Evolutionary conservation across 2,888 invertebrate genomes (phyloP), one percentile per base, ranked within the genome.

Genomic region (Augiades crinisus): DNA sequence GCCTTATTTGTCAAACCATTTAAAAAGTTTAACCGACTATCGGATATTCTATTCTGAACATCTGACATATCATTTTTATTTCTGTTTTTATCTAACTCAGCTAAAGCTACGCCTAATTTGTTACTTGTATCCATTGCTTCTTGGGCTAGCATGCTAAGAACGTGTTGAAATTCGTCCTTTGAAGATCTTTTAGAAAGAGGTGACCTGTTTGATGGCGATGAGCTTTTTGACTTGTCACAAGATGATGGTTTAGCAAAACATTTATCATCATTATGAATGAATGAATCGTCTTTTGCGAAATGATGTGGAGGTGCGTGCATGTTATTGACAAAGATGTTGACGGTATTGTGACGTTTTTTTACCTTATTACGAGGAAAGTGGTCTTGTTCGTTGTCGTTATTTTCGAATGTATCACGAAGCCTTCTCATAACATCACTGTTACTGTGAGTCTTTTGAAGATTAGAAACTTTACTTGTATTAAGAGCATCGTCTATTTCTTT

Each of bases 91-190:
- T 86, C 87, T 66, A 93, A 68, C 69, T 93, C 92, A 34, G 91
- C 90, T 68, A 94, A 78, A 57, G 94, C 94, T 58, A 92, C 91
- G n/a, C 92, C 92, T 64, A 93, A 73, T 63, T 93, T 92, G 59
- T 93, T 93, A 68, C 94, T 94, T 36, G 94, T 94, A 68, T 94
- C 94, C 81, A 93, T 92, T 8, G 95, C 94, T 89, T 95, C 95
- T 68, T 92, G 92, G 7, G 94, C 94, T 54, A 95, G 90, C 72
- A 93, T 92, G 64, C 93, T 93, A 44, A 95, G 81, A 27, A 95
- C 91, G 68, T 95, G 94, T 73, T 95, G 94, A 73, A 95, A 78
- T 78, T 87, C 81, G 74, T 91, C 84, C 76, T 86, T 78, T 56
- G 87, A 78, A 69, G 81, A 79, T 65, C 82, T 73, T 74, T 88